Evolutionary conservation across 2,797 vertebrate genomes (phyloP).

Genomic region (Mormyrus hasselquistii): DNA sequence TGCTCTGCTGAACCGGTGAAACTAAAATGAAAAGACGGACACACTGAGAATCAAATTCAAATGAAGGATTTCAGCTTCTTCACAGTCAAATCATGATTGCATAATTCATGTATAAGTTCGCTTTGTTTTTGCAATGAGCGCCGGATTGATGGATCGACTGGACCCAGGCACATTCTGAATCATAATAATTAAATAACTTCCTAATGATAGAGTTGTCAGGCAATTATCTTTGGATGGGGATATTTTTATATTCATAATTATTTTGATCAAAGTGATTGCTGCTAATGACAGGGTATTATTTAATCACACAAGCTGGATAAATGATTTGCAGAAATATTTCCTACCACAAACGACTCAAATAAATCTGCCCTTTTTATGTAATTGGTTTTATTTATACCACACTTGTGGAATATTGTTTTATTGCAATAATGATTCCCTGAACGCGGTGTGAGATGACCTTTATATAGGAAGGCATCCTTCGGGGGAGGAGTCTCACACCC

Average conservation of each 20-base stretch:
- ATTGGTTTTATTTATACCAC: not conserved
- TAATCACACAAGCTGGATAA: not conserved
- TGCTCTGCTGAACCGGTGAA: not conserved
- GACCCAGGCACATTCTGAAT: not conserved
- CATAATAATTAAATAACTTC: conserved; percentile 4
- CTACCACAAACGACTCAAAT: not conserved
- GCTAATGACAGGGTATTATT: conserved; percentile 7
- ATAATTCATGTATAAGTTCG: not conserved
- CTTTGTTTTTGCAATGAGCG: not conserved
- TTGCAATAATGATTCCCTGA: not conserved
- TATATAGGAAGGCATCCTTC: not conserved
- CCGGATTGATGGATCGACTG: not conserved
- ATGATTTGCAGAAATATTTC: not conserved
- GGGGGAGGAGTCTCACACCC: not conserved
- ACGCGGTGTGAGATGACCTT: not conserved
- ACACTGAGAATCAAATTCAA: not conserved
- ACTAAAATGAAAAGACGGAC: not conserved
- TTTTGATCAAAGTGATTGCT: conserved; percentile 7
- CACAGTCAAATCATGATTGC: not conserved
- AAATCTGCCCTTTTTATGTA: not conserved
- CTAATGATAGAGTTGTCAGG: not conserved
- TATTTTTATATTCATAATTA: conserved; percentile 8
- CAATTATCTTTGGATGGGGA: not conserved
- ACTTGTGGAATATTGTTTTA: not conserved
- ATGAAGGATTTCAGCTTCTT: not conserved